Base-by-base conservation (phyloP, 1,140 invertebrate genomes). In the Aphelenchoides besseyi region DNA sequence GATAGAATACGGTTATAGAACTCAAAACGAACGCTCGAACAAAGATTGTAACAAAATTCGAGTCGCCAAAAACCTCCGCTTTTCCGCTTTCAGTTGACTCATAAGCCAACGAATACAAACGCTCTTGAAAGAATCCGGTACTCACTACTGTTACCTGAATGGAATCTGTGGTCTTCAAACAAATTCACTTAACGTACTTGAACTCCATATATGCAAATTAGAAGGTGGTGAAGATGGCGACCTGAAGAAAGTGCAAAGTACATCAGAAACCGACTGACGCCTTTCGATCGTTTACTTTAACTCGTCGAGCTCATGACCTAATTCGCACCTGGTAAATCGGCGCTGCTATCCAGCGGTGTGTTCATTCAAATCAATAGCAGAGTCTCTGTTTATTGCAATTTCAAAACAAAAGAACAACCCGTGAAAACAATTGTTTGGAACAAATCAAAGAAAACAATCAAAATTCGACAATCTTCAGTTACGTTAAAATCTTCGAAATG, bases 111-210 rank as follows among this genome's bases (percentile, higher is more conserved):
- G 55, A 8, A 33, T 8, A 59, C 12, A 59, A 23, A 8, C 55
- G 55, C 32, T 59, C 55, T 59, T 59, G 55, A 23, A 59, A 59
- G 26, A 59, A 59, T 33, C 26, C 55, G 5, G 55, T 59, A 33
- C 26, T 8, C 55, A 59, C 5, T 8, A 59, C 18, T 8, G 55
- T 8, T 28, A 33, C 32, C 55, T 59, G 32, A 5, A 18, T 33
- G 23, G 23, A 12, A 48, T 16, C 41, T 23, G 23, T 48, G 12
- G 12, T n/a, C 41, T 16, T 23, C 23, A 48, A 48, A 16, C 41
- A 23, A 48, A 16, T 48, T 12, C 12, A 23, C 12, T 48, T 23
- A 12, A 48, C 41, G 41, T 48, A 59, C 55, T 23, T 59, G 55
- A 5, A 18, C 18, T 28, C 55, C 55, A 33, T 8, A 59, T 12